These are phyloP conservation scores for Portunus trituberculatus DNA, from an alignment of 1,140 invertebrate genomes.

Conservation along the genomic window DNA sequence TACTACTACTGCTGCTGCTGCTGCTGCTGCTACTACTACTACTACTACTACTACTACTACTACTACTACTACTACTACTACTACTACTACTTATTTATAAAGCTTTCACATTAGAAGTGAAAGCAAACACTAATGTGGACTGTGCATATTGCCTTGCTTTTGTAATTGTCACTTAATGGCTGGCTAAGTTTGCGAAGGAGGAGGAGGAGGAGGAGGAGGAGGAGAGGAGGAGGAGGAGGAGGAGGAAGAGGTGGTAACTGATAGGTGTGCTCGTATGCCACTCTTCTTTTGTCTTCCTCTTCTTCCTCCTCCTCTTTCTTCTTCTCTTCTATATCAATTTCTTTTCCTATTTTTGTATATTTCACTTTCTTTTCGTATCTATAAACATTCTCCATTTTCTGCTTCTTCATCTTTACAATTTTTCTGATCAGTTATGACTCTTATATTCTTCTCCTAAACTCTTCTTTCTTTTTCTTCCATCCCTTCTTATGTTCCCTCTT, in stretches of 20 bases:
- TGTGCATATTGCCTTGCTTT: not conserved
- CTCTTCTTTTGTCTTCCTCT: no score
- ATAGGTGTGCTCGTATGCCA: no score
- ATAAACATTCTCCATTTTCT: no score
- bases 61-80: not conserved
- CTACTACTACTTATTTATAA: not conserved
- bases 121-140: not conserved
- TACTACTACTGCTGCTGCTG: not conserved
- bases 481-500: not conserved
- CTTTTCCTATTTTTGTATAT: not conserved
- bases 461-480: not conserved
- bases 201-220: constrained; percentile 4
- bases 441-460: not conserved
- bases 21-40: not conserved
- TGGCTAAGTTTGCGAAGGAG: not conserved
- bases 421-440: no score
- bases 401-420: no score
- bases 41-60: not conserved
- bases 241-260: not conserved
- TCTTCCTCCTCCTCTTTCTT: no score
- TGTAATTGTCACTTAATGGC: not conserved
- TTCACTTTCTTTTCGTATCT: no score
- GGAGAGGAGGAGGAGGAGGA: no score
- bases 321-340: not conserved
- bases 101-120: not conserved